Percentiles rank a stretch among this genome's conserved stretches.
phyloP scores from a whole-genome alignment of 2,888 invertebrate genomes.

The Cryptophagus acutangulus region DNA sequence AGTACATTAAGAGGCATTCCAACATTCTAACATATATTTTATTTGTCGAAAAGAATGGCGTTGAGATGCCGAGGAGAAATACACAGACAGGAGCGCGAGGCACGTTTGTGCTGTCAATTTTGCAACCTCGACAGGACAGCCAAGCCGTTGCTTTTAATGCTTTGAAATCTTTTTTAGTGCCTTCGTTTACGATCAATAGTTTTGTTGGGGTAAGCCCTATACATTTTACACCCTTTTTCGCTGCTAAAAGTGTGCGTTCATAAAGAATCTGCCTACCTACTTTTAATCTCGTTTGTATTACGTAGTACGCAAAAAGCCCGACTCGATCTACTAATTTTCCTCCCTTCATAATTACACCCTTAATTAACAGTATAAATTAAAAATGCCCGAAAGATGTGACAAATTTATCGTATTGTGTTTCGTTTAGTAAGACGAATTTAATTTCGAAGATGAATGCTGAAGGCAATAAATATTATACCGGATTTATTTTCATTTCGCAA shows the following conservation, averaged over 20 bases:
- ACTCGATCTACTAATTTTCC: too few species aligned
- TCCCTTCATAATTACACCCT: too few species aligned
- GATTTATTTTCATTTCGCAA: not conserved
- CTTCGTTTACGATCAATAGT: slow-evolving; percentile 17
- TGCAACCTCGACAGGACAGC: slow-evolving; percentile 15
- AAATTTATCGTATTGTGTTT: too few species aligned
- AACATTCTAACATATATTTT: too few species aligned
- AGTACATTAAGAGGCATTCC: too few species aligned
- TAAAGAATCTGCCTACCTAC: slow-evolving; percentile 8
- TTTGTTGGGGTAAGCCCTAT: slow-evolving; percentile 13
- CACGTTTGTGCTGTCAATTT: slow-evolving; percentile 23
- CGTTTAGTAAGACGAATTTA: too few species aligned
- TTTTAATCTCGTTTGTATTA: too few species aligned
- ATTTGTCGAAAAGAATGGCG: not conserved
- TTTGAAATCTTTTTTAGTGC: slow-evolving; percentile 20
- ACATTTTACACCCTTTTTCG: slow-evolving; percentile 14
- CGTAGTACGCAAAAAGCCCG: too few species aligned
- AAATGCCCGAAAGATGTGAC: too few species aligned
- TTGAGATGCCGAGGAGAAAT: slow-evolving; percentile 3
- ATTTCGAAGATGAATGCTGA: too few species aligned
- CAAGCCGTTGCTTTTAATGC: slow-evolving; percentile 17
- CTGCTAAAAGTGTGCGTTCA: slow-evolving; percentile 9
- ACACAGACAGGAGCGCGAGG: slow-evolving; percentile 5
- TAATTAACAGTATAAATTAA: too few species aligned
- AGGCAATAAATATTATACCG: too few species aligned